Base-by-base conservation (phyloP, 2,888 invertebrate genomes). In the Parasteatoda lunata region DNA sequence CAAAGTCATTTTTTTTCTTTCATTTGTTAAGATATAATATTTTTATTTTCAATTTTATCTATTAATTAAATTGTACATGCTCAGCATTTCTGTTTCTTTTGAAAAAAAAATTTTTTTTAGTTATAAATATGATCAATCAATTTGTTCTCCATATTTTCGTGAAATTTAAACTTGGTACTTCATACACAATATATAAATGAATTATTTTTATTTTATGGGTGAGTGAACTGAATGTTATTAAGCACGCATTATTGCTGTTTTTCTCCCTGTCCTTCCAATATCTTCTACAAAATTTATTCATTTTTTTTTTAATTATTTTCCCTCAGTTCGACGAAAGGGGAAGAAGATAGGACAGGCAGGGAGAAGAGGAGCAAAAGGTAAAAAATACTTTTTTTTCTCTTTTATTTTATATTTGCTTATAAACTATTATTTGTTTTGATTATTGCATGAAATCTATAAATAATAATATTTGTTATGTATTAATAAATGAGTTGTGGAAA, bases 281-380 rank as follows among this genome's bases (percentile, higher is more conserved):
- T n/a, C n/a, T 70, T 9, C 52, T 30, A 30, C n/a, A 49, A 47
- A 54, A 72, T 77, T 71, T 30, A 79, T 30, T 5, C 30, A 7
- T 73, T 76, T 65, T 71, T 77, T 65, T 49, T 75, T 75, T 65
- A 71, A 47, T 72, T 85, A 71, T 82, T 77, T 80, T 88, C 70
- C 70, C 84, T 77, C 80, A 88, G 84, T 81, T 77, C 80, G 51
- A 88, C 85, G 71, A 69, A 88, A 48, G 78, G 86, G 82, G 78
- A 78, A 82, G 88, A 88, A 76, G 79, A 70, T 73, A 78, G 88
- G 88, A 48, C 77, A 59, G 88, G 83, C 83, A 82, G 88, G 88
- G 88, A 88, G 88, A 88, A 54, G 75, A 82, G 88, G 65, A 83
- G 83, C 83, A 83, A 79, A 52, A 88, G 88, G 88, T 88, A 81